Percentiles rank a stretch among this genome's conserved stretches.
phyloP scores from a whole-genome alignment of 2,888 invertebrate species.

The Parascotia fuliginaria region DNA sequence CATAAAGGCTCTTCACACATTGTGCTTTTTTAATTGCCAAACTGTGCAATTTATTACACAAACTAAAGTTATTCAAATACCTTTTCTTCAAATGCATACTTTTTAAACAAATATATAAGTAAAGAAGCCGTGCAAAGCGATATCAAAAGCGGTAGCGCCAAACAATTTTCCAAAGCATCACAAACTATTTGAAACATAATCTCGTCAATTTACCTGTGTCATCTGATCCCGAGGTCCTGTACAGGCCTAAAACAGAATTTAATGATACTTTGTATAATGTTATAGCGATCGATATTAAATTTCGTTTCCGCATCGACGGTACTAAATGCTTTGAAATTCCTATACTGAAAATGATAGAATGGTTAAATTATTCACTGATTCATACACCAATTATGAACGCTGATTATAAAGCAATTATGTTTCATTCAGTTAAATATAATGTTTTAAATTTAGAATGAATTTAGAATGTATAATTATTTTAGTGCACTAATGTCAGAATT shows the following conservation, averaged over 20 bases:
- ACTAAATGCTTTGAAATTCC: not conserved
- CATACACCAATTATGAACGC: not conserved
- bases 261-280: slow-evolving; percentile 70
- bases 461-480: not conserved
- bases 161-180: slow-evolving; percentile 47
- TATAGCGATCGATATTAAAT: slow-evolving; percentile 60
- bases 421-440: not conserved
- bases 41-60: too few species aligned
- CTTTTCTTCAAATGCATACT: not conserved
- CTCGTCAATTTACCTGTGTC: slow-evolving; percentile 66
- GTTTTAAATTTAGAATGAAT: not conserved
- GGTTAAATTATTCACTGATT: not conserved
- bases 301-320: slow-evolving; percentile 35
- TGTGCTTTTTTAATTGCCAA: too few species aligned
- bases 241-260: slow-evolving; percentile 82
- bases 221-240: slow-evolving; percentile 71
- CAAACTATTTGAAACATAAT: slow-evolving; percentile 44
- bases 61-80: too few species aligned
- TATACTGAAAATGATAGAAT: not conserved
- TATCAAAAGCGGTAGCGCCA: slow-evolving; percentile 45
- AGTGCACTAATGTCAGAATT: not conserved
- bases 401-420: not conserved
- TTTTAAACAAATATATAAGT: not conserved
- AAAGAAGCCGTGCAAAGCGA: slow-evolving; percentile 19
- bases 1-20: too few species aligned